A percentile compares a stretch with the other conserved stretches of the same genome.
phyloP scores from a whole-genome alignment of 1,140 invertebrate species.

The Olivierus martensii region DNA sequence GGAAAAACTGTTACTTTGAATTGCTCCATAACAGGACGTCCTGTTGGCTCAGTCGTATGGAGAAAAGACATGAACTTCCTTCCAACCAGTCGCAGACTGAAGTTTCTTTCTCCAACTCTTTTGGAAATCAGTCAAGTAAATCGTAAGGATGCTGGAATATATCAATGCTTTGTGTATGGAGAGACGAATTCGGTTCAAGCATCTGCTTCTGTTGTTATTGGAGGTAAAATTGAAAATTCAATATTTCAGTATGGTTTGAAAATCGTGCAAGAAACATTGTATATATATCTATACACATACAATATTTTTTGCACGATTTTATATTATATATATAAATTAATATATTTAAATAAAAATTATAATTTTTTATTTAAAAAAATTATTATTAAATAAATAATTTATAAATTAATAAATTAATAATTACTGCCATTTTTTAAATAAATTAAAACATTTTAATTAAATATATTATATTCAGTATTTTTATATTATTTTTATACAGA shows the following conservation, averaged over 20 bases:
- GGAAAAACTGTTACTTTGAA: slow-evolving; percentile 91
- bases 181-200: slow-evolving; percentile 63
- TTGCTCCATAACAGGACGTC: slow-evolving; percentile 71
- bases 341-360: too few species aligned
- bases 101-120: slow-evolving; percentile 10
- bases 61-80: slow-evolving; percentile 40
- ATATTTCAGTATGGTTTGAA: background rate
- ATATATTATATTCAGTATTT: too few species aligned
- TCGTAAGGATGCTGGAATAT: slow-evolving; percentile 93
- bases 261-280: too few species aligned
- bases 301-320: too few species aligned
- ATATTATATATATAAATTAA: too few species aligned
- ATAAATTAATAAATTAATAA: too few species aligned
- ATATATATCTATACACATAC: too few species aligned
- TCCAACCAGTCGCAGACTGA: slow-evolving; percentile 2
- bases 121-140: slow-evolving; percentile 48
- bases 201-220: slow-evolving; percentile 28
- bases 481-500: slow-evolving; percentile 24
- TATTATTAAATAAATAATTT: too few species aligned
- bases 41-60: slow-evolving; percentile 41
- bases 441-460: too few species aligned
- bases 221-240: slow-evolving; percentile 24
- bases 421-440: too few species aligned
- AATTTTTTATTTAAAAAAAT: too few species aligned
- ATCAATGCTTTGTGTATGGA: slow-evolving; percentile 88